Evolutionary conservation across 2,113 vertebrate genomes (phyloP), one percentile per base, ranked within the genome.

Genomic region (Brachypteracias leptosomus): DNA sequence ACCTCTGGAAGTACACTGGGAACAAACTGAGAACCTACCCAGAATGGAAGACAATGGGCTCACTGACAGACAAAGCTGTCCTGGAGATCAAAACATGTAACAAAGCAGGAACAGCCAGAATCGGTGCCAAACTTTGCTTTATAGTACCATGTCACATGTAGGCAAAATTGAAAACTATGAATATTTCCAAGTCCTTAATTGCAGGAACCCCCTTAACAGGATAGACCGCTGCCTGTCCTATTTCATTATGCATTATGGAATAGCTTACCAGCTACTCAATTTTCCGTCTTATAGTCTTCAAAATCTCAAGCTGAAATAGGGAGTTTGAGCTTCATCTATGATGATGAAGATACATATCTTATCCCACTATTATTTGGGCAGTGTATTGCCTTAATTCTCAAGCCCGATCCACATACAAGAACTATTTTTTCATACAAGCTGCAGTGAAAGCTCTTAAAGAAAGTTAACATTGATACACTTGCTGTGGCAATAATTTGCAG

Each of bases 121-220:
- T 13, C 24, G 8, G 18, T 40, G 49, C 31, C 44, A 80, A 51
- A 57, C n/a, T 66, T 90, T 77, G 11, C 9, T 85, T 47, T 42
- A 25, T 3, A 8, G 36, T 16, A 40, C 21, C 33, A n/a, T 1
- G 1, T 58, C 47, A 38, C 18, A 66, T 0, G 0, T 35, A 15
- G 29, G 19, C 18, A 86, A 77, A 67, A 67, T 35, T 25, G 46
- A 31, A 63, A 88, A 7, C 11, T 57, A 33, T 2, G 0, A 49
- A 42, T 59, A 66, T 10, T 26, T 29, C 29, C 7, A 55, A 46
- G 6, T 22, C 18, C n/a, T 67, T 75, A 38, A n/a, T 5, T 42
- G 13, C 26, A 21, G 21, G 22, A 73, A 52, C 62, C 3, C 36
- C 14, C 29, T 55, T 49, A 25, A 62, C 36, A 47, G 35, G 25